Evolutionary conservation across 1,140 invertebrate genomes (phyloP), one percentile per base, ranked within the genome.

Genomic region (Carposina sasakii): DNA sequence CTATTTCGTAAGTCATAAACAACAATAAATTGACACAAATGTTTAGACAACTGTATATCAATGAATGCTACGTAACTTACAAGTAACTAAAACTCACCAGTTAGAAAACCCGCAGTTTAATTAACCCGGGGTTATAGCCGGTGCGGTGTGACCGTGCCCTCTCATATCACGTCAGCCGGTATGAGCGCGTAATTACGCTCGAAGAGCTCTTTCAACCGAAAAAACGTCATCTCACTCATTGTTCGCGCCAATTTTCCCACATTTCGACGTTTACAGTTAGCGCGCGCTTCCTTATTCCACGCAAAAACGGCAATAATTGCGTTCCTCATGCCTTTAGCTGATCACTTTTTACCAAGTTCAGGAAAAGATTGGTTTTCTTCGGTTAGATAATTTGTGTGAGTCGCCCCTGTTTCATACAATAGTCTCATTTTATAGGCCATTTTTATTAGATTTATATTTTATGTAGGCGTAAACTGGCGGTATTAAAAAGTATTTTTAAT

Each of bases 191-290:
- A 82, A 82, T 79, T 79, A 67, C 62, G 54, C 64, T 76, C 78
- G 73, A 79, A 63, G 66, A 67, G 67, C 75, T 79, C 76, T 82
- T 82, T 62, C 72, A 71, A 74, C 69, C 78, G 74, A 82, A 82
- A 82, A 81, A 77, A 73, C 61, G 50, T 42, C 71, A 72, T 73
- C 69, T 79, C 71, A 73, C 67, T 58, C 63, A 81, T 81, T 81
- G 76, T 79, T 69, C 49, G 59, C 52, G 53, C 49, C 59, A 48
- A 71, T 72, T 67, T 73, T 81, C 77, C 74, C 78, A 82, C 78
- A 79, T 79, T 79, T 82, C 72, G 76, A 67, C 66, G 66, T 72
- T 76, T 79, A 82, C 78, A 67, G 78, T 75, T 79, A 71, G 69
- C 64, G 60, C 60, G 62, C 41, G 56, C 78, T 82, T 82, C 78